phyloP scores from a whole-genome alignment of 2,113 vertebrate species.

The Tachycineta bicolor region DNA sequence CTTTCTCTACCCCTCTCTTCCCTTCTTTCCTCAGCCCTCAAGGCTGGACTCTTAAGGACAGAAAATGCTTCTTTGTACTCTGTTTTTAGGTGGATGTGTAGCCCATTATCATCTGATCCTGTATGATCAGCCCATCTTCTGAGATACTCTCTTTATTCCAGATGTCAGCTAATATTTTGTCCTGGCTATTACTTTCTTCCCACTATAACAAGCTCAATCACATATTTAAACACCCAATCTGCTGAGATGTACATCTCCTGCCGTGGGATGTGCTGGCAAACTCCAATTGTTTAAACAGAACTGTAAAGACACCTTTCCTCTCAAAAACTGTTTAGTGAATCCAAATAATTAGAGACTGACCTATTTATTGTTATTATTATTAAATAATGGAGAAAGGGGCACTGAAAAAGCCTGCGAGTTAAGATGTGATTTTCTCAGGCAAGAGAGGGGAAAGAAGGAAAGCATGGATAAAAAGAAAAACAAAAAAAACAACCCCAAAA shows the following conservation, averaged over 20 bases:
- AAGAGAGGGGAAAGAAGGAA: background rate
- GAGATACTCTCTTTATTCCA: background rate
- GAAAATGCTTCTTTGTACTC: background rate
- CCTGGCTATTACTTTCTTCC: background rate
- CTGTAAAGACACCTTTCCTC: background rate
- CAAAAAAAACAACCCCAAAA: no score
- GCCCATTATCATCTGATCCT: background rate
- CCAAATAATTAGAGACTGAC: background rate
- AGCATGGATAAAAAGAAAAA: background rate
- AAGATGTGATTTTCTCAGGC: background rate
- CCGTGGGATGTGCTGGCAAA: background rate
- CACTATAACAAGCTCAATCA: background rate
- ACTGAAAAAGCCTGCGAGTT: background rate
- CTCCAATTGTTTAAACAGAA: background rate
- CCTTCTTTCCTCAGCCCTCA: background rate
- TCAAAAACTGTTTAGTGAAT: background rate
- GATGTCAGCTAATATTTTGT: background rate
- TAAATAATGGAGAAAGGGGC: background rate
- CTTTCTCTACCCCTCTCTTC: background rate
- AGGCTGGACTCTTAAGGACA: background rate
- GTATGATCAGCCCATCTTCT: background rate
- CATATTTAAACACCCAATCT: background rate
- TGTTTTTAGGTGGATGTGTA: background rate
- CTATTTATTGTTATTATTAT: background rate
- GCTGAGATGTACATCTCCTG: background rate